A percentile compares a stretch with the other conserved stretches of the same genome.
Conservation (phyloP, 2,113 vertebrate species). For the Archilochus colubris region DNA sequence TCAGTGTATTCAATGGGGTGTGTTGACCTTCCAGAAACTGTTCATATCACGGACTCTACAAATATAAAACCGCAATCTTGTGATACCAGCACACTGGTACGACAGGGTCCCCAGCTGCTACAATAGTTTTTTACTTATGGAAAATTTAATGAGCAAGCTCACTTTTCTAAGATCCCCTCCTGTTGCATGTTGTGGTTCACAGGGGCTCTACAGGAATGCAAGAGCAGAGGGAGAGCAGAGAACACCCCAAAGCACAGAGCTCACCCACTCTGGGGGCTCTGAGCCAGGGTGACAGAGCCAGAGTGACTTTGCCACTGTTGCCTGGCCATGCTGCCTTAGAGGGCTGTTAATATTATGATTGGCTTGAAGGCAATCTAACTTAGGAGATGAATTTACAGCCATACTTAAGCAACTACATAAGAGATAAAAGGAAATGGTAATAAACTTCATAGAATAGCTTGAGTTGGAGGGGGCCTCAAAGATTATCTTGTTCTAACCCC, state of each 20-base stretch:
- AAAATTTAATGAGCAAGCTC: neutral
- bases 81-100: neutral
- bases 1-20: neutral
- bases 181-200: accelerated
- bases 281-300: neutral
- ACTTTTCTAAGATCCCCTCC: neutral
- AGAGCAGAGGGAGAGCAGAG: neutral
- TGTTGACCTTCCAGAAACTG: slow-evolving; percentile 17
- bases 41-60: neutral
- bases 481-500: no score
- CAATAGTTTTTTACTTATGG: neutral
- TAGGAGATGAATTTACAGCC: neutral
- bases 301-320: neutral
- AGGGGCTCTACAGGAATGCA: neutral
- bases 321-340: neutral
- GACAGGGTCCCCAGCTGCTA: neutral
- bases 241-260: neutral
- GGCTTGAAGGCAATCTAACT: neutral
- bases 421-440: neutral
- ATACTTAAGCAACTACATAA: neutral
- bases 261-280: neutral
- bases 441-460: neutral
- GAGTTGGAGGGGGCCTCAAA: no score
- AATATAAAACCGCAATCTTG: neutral
- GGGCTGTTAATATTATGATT: neutral